A percentile compares a stretch with the other conserved stretches of the same genome.
phyloP scores from a whole-genome alignment of 2,888 invertebrate genomes.

The Ryuthela nishihirai region DNA sequence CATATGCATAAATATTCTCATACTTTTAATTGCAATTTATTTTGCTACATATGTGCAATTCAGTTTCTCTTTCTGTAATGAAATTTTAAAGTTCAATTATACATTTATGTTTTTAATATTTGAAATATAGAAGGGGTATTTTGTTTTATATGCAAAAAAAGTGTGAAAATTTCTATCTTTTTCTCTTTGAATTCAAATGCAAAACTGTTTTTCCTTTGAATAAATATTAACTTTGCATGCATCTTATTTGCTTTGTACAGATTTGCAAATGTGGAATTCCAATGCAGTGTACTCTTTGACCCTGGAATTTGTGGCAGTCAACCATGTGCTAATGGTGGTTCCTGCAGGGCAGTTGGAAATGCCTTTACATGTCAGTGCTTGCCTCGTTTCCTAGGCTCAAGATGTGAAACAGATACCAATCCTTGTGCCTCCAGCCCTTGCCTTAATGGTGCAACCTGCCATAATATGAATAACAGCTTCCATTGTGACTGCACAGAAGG shows the following conservation, averaged over 20 bases:
- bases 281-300: slow-evolving; percentile 54
- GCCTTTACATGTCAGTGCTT: slow-evolving; percentile 73
- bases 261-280: slow-evolving; percentile 65
- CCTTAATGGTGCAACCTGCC: slow-evolving; percentile 68
- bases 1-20: no score
- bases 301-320: slow-evolving; percentile 69
- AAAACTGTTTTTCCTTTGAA: no score
- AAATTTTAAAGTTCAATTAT: no score
- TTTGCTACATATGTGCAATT: no score
- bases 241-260: slow-evolving; percentile 48
- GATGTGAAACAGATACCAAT: slow-evolving; percentile 80
- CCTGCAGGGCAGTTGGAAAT: slow-evolving; percentile 56
- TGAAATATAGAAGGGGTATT: no score
- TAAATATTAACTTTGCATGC: no score
- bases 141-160: no score
- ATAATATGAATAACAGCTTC: slow-evolving; percentile 56
- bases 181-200: no score
- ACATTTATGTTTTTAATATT: no score
- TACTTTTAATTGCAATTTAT: no score
- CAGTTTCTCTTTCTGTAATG: no score
- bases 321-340: slow-evolving; percentile 72
- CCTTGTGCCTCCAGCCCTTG: slow-evolving; percentile 84
- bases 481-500: slow-evolving; percentile 76
- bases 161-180: no score
- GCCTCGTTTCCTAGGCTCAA: slow-evolving; percentile 67